A percentile compares a stretch with the other conserved stretches of the same genome.
Conservation (phyloP, 2,888 invertebrate genomes). For the Agrotis clavis region DNA sequence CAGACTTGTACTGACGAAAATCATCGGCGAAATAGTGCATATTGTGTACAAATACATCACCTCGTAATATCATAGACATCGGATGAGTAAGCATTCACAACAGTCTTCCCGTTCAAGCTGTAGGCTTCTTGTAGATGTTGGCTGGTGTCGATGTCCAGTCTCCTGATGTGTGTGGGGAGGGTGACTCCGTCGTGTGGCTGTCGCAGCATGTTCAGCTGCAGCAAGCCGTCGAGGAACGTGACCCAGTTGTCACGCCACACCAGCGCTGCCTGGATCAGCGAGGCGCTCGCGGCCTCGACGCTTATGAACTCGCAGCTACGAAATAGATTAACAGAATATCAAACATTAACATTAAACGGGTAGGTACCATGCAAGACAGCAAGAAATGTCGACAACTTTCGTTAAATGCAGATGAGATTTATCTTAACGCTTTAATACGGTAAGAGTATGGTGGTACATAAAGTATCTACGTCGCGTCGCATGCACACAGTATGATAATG, state of each 20-base stretch:
- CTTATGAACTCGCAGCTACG: constrained; percentile 71
- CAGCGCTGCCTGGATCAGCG: constrained; percentile 79
- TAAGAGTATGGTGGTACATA: too few relatives aligned
- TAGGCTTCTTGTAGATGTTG: constrained; percentile 48
- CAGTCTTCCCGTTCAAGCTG: constrained; percentile 35
- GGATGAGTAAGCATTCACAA: constrained; percentile 22
- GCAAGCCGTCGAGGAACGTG: constrained; percentile 94
- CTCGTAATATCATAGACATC: constrained; percentile 16
- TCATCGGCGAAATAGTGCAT: too few relatives aligned
- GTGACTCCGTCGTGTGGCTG: constrained; percentile 91
- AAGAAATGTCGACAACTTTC: too few relatives aligned
- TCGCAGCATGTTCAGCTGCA: constrained; percentile 93
- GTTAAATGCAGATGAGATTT: too few relatives aligned
- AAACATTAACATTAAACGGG: neutral
- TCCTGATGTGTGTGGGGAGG: constrained; percentile 88
- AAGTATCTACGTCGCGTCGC: neutral
- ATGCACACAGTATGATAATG: too few relatives aligned
- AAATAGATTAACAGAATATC: neutral
- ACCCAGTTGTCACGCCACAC: too few relatives aligned
- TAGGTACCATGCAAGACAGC: neutral
- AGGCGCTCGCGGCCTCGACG: constrained; percentile 59
- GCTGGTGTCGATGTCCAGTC: constrained; percentile 61
- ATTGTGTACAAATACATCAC: constrained; percentile 1
- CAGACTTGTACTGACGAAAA: too few relatives aligned
- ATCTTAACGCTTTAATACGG: too few relatives aligned